Percentiles rank a stretch among this genome's conserved stretches.
phyloP scores from a whole-genome alignment of 2,113 vertebrate genomes.

The Oophaga pumilio region DNA sequence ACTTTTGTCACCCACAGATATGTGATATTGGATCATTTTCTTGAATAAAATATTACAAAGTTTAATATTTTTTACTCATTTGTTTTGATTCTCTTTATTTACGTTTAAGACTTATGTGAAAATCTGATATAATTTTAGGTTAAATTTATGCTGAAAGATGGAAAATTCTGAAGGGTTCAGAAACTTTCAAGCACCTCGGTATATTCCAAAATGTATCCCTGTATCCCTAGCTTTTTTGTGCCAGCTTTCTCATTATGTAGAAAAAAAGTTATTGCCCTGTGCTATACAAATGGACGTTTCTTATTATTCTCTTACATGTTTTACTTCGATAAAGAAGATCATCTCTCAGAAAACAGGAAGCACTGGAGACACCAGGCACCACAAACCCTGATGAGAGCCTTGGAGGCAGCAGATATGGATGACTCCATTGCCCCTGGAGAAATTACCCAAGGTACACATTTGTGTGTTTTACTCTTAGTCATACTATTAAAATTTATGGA shows the following conservation, averaged over 20 bases:
- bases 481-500: background rate
- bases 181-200: background rate
- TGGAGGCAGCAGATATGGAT: slow-evolving; percentile 71
- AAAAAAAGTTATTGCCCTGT: background rate
- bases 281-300: background rate
- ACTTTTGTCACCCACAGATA: no score
- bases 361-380: slow-evolving; percentile 73
- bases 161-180: no score
- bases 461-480: background rate
- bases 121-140: no score
- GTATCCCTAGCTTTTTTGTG: background rate
- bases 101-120: no score
- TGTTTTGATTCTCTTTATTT: no score
- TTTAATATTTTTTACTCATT: no score
- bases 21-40: no score
- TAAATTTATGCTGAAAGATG: no score
- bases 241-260: background rate
- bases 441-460: slow-evolving; percentile 63
- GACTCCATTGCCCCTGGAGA: slow-evolving; percentile 59
- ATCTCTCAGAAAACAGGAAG: slow-evolving; percentile 65
- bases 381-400: slow-evolving; percentile 72
- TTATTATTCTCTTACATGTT: background rate
- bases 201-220: background rate
- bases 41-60: no score
- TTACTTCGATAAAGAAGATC: background rate